A percentile compares a stretch with the other conserved stretches of the same genome.
Evolutionary conservation across 2,113 vertebrate species (phyloP).

Genomic region (Ceuthmochares aereus): DNA sequence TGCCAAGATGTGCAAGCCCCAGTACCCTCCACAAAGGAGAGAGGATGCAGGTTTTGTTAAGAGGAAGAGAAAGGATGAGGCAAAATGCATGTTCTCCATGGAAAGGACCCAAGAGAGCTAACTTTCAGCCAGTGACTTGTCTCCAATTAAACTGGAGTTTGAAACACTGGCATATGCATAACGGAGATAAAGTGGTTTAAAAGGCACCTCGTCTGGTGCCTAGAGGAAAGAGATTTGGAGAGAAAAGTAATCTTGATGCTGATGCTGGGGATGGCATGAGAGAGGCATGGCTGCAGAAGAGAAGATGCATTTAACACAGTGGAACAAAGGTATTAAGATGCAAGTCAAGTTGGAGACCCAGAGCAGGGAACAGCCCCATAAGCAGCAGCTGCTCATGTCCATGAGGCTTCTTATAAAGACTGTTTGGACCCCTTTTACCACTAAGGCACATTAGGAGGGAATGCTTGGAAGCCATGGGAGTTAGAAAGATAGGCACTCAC

Average conservation of each 20-base stretch:
- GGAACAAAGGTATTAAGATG: not conserved
- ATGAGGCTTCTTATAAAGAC: not conserved
- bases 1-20: not conserved
- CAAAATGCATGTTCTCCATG: not conserved
- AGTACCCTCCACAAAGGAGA: not conserved
- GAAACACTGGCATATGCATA: not conserved
- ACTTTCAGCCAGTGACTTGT: not conserved
- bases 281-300: not conserved
- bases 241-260: not conserved
- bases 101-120: not conserved
- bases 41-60: not conserved
- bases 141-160: not conserved
- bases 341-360: not conserved
- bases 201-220: not conserved
- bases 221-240: not conserved
- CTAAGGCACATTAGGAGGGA: not conserved
- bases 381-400: not conserved
- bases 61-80: not conserved
- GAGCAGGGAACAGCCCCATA: fast-evolving
- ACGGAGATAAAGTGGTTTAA: not conserved
- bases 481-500: not conserved
- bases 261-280: not conserved
- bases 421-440: not conserved
- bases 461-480: not conserved
- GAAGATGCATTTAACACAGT: not conserved